Base-by-base conservation (phyloP, 2,888 invertebrate species). In the Synergus laeviventris region DNA sequence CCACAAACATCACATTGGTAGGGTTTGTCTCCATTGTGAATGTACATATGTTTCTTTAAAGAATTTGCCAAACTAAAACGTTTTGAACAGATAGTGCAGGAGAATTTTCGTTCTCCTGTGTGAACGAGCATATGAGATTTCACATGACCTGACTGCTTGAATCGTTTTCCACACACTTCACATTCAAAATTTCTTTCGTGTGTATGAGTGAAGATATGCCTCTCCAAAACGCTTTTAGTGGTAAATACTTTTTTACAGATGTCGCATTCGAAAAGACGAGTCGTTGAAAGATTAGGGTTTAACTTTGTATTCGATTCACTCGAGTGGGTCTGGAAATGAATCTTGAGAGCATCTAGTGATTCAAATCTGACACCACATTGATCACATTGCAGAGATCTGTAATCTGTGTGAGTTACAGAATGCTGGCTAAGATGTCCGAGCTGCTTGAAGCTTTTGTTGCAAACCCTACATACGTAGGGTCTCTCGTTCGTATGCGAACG, bases 41-140 rank as follows among this genome's bases (percentile, higher is more conserved):
- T 89, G 73, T 86, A 89, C 89, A 92, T 91, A 59, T 92, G 92
- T 62, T 91, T 91, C 39, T 86, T 89, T 14, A 92, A 76, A 0
- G 92, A 90, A 77, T 89, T 89, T 31, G 91, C 90, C 38, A 91
- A 91, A 0, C 92, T 92, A 75, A 92, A 93, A 0, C 92, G 88
- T 77, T 93, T 93, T 73, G 92, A 91, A 74, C 93, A 93, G 0
- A 93, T 81, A 1, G 85, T 88, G 77, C 93, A 93, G 56, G 92
- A 91, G 64, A 91, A 92, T 76, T 92, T 92, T 7, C 92, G 90
- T 76, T 93, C 93, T 0, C 93, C 93, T 0, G 91, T 91, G 36
- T 93, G 93, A 11, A 91, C 91, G 0, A 93, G 82, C 85, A 92
- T 86, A 78, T 93, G 93, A 0, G 86, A 85, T 8, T 89, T 79